Conservation (phyloP, 2,797 vertebrate species). For the Arremon brunneinucha region DNA sequence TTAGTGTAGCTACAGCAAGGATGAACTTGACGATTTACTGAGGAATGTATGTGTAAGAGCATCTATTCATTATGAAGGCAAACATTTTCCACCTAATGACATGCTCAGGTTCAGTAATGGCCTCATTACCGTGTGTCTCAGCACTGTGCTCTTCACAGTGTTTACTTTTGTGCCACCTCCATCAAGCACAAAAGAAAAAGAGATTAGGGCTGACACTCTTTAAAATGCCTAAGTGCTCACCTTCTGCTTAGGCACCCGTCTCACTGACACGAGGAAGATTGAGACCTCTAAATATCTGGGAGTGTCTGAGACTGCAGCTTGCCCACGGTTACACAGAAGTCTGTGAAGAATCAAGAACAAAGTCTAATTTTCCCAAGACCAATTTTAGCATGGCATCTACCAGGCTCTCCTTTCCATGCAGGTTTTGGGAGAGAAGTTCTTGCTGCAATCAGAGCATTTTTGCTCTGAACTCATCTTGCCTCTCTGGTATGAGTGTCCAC, state of each 20-base stretch:
- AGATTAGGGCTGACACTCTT: conserved; percentile 44
- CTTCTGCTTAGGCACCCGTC: background rate
- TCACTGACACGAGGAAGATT: background rate
- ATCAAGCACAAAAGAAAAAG: conserved; percentile 59
- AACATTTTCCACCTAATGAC: conserved; percentile 59
- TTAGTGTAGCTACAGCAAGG: background rate
- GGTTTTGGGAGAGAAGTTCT: background rate
- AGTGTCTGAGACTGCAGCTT: background rate
- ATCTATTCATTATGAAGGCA: conserved; percentile 46
- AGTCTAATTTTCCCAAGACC: background rate
- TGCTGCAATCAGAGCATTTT: background rate
- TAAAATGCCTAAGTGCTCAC: conserved; percentile 17
- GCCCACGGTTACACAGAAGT: background rate
- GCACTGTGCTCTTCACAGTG: conserved; percentile 2
- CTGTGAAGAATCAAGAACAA: background rate
- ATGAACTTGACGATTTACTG: conserved; percentile 20
- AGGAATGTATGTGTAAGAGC: conserved; percentile 24
- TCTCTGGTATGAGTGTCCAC: background rate
- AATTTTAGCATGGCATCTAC: background rate
- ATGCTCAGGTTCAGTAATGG: conserved; percentile 47
- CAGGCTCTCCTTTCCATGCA: background rate
- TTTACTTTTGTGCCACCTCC: conserved; percentile 58
- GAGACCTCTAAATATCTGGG: background rate
- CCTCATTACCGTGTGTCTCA: conserved; percentile 48
- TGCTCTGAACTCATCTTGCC: background rate